Conservation (phyloP, 1,140 invertebrate species). For the Bombus impatiens region DNA sequence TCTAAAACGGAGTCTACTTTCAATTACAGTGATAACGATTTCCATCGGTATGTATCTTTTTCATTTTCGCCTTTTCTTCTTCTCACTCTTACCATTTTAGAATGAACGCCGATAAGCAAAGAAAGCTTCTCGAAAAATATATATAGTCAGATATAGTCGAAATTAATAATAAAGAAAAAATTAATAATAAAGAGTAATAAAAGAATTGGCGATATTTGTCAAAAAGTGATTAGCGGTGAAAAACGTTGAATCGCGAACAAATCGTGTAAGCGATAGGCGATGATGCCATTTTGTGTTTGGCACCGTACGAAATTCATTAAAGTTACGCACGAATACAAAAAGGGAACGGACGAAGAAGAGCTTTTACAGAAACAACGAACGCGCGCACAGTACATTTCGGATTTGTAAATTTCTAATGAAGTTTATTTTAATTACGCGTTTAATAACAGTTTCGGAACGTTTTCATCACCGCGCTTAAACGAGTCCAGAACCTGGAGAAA, state of each 20-base stretch:
- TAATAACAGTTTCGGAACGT: background rate
- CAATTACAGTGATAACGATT: conserved; percentile 32
- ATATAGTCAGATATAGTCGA: background rate
- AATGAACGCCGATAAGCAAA: background rate
- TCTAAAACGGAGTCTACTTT: conserved; percentile 25
- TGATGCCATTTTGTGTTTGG: background rate
- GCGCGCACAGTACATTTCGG: background rate
- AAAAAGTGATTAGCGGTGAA: background rate
- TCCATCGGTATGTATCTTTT: conserved; percentile 54
- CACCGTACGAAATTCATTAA: no score
- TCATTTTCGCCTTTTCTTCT: no score
- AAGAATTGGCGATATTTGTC: background rate
- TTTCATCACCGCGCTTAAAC: background rate
- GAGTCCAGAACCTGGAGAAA: background rate
- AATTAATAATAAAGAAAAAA: background rate
- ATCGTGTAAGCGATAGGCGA: background rate
- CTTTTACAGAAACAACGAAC: background rate
- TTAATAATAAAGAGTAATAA: background rate
- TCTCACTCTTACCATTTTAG: no score
- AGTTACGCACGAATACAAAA: no score
- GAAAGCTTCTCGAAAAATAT: background rate
- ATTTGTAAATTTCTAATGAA: background rate
- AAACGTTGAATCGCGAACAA: background rate
- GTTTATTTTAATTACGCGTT: background rate
- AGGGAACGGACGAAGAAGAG: background rate